phyloP scores from a whole-genome alignment of 2,888 invertebrate genomes.

The Scaptomyza parva region DNA sequence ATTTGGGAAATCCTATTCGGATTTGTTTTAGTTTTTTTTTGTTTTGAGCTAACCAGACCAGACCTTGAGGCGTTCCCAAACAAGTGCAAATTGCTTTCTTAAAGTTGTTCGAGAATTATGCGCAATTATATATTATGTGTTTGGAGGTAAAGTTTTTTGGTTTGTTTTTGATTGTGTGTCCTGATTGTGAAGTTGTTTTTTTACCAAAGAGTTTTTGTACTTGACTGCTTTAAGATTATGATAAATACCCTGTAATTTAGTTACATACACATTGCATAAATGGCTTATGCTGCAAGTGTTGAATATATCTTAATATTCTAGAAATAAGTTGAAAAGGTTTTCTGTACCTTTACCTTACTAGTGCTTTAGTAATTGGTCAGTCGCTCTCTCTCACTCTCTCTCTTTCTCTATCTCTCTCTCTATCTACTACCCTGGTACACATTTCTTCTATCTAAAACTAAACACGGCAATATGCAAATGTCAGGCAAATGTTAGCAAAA shows the following conservation, averaged over 20 bases:
- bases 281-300: too few species aligned
- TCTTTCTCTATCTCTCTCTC: too few species aligned
- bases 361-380: too few species aligned
- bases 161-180: neutral
- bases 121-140: slow-evolving; percentile 33
- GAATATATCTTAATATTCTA: too few species aligned
- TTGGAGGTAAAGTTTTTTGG: slow-evolving; percentile 14
- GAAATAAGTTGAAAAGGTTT: too few species aligned
- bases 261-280: too few species aligned
- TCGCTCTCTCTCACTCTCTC: too few species aligned
- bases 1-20: slow-evolving; percentile 7
- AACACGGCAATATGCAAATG: slow-evolving; percentile 56
- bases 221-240: too few species aligned
- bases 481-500: slow-evolving; percentile 29
- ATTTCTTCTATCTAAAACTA: slow-evolving; percentile 20
- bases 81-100: slow-evolving; percentile 43
- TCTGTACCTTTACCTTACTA: too few species aligned
- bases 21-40: slow-evolving; percentile 5
- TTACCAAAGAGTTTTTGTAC: neutral
- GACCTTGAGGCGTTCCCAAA: slow-evolving; percentile 43
- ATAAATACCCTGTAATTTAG: too few species aligned
- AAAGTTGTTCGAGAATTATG: slow-evolving; percentile 23
- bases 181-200: neutral
- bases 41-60: slow-evolving; percentile 14
- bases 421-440: too few species aligned